Evolutionary conservation across 1,140 invertebrate species (phyloP).

Genomic region (Eueides isabella): DNA sequence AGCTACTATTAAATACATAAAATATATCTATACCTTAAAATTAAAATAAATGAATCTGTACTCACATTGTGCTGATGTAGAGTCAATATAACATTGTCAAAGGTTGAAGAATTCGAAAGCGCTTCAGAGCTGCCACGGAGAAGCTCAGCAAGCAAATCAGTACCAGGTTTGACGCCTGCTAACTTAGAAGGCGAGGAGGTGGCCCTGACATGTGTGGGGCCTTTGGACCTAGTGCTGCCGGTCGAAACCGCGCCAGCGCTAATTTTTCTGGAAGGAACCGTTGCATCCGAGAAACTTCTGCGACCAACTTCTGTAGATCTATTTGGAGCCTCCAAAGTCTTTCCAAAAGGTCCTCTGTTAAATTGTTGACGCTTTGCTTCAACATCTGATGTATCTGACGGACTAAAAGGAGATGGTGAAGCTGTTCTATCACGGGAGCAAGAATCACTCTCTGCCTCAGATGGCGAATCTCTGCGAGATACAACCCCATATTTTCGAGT

Average conservation of each 20-base stretch:
- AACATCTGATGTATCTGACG: slow-evolving; percentile 73
- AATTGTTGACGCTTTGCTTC: slow-evolving; percentile 65
- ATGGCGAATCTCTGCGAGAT: slow-evolving; percentile 73
- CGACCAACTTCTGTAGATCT: slow-evolving; percentile 71
- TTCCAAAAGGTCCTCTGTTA: slow-evolving; percentile 60
- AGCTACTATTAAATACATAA: background rate
- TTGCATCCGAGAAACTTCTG: slow-evolving; percentile 78
- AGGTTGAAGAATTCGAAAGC: slow-evolving; percentile 82
- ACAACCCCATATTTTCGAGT: slow-evolving; percentile 67
- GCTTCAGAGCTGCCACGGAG: slow-evolving; percentile 89
- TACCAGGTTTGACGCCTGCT: slow-evolving; percentile 86
- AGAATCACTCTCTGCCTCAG: slow-evolving; percentile 77
- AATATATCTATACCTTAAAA: background rate
- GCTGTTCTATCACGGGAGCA: slow-evolving; percentile 75
- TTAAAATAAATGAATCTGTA: slow-evolving; percentile 43
- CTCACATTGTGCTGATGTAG: slow-evolving; percentile 82
- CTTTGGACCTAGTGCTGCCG: slow-evolving; percentile 48
- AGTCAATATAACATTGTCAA: slow-evolving; percentile 78
- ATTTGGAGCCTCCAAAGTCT: slow-evolving; percentile 65
- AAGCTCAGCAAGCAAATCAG: slow-evolving; percentile 88
- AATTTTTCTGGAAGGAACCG: slow-evolving; percentile 69
- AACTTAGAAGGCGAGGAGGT: slow-evolving; percentile 91
- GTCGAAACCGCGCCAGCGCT: slow-evolving; percentile 65
- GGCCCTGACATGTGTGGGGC: slow-evolving; percentile 86
- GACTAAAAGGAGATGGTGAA: slow-evolving; percentile 76